A percentile compares a stretch with the other conserved stretches of the same genome.
phyloP scores from a whole-genome alignment of 2,797 vertebrate species.

The Acanthiza pusilla region DNA sequence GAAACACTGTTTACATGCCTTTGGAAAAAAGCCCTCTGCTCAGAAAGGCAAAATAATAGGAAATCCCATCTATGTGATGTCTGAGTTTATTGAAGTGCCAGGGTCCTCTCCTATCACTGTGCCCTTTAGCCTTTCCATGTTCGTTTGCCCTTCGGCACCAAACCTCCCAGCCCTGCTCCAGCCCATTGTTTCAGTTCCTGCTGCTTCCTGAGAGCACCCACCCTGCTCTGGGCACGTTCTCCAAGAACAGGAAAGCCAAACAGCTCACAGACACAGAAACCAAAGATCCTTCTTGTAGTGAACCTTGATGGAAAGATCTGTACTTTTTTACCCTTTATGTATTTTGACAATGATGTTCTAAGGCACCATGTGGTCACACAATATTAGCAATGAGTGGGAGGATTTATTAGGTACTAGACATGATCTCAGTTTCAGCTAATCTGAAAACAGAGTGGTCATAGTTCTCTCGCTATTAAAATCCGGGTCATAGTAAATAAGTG shows the following conservation, averaged over 20 bases:
- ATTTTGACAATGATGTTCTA: slow-evolving; percentile 58
- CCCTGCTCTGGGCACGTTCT: not conserved
- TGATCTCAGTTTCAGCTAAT: slow-evolving; percentile 64
- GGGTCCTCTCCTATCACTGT: not conserved
- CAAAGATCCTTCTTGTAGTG: slow-evolving; percentile 1
- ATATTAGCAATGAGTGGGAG: slow-evolving; percentile 33
- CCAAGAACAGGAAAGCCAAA: not conserved
- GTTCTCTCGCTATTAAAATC: slow-evolving; percentile 42
- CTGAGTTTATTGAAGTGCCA: not conserved
- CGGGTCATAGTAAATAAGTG: slow-evolving; percentile 17
- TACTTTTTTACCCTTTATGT: slow-evolving; percentile 43
- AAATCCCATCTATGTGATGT: not conserved
- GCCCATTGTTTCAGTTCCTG: not conserved
- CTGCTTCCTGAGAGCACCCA: not conserved
- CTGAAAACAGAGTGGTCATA: slow-evolving; percentile 61
- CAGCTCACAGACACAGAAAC: not conserved
- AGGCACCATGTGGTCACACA: slow-evolving; percentile 27
- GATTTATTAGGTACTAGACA: slow-evolving; percentile 73
- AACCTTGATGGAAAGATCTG: slow-evolving; percentile 54
- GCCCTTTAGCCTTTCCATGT: not conserved
- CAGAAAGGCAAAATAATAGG: not conserved
- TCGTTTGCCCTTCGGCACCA: not conserved
- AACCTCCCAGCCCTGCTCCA: not conserved
- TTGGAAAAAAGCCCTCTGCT: not conserved
- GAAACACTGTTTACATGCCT: not conserved